These are phyloP conservation scores for Drosophila anomalipes DNA, from an alignment of 2,888 invertebrate genomes.

Conservation along the genomic window DNA sequence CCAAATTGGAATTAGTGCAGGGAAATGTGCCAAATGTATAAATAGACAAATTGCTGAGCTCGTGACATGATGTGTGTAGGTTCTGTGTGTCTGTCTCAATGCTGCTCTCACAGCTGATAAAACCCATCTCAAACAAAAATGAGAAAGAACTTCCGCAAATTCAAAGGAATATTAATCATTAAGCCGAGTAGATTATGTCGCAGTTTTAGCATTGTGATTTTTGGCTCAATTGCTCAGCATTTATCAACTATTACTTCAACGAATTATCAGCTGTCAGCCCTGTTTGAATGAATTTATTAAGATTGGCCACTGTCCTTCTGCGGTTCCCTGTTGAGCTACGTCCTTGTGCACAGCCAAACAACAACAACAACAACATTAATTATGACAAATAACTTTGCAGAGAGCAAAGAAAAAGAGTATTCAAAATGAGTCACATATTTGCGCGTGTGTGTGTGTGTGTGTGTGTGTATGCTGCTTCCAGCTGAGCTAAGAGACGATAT, in stretches of 20 bases:
- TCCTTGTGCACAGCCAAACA: constrained; percentile 33
- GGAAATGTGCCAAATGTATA: constrained; percentile 72
- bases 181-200: constrained; percentile 13
- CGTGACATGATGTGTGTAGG: constrained; percentile 29
- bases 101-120: constrained; percentile 13
- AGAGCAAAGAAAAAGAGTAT: constrained; percentile 48
- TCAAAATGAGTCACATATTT: constrained; percentile 65
- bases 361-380: constrained; percentile 41
- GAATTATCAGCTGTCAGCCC: neutral
- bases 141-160: neutral
- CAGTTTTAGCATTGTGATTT: neutral
- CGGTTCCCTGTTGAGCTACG: constrained; percentile 15
- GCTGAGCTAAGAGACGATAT: constrained; percentile 53
- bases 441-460: constrained; percentile 16
- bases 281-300: constrained; percentile 2
- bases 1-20: constrained; percentile 72
- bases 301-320: constrained; percentile 18
- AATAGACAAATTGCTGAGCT: constrained; percentile 68
- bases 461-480: constrained; percentile 36
- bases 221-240: neutral
- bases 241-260: constrained; percentile 7
- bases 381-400: constrained; percentile 59
- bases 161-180: constrained; percentile 5
- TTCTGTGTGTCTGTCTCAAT: constrained; percentile 14
- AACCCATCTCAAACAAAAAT: constrained; percentile 12